A percentile compares a stretch with the other conserved stretches of the same genome.
These are phyloP conservation scores for Leptobrachium ailaonicum DNA, from an alignment of 2,113 vertebrate species.

Conservation along the genomic window DNA sequence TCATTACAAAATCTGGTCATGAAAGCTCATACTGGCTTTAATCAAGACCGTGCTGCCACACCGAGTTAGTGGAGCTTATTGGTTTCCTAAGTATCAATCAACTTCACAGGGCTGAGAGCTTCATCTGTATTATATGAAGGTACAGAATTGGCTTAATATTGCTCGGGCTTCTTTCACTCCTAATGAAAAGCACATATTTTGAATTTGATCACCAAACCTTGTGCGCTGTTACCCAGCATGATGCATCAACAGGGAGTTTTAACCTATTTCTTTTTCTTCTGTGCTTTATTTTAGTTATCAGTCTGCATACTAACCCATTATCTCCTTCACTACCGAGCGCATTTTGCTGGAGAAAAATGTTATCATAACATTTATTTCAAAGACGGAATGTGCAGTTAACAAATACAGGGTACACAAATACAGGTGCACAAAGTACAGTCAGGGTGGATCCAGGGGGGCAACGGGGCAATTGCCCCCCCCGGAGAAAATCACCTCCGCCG, in stretches of 20 bases:
- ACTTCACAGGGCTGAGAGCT: slow-evolving; percentile 24
- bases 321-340: too few relatives aligned
- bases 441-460: too few relatives aligned
- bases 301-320: background rate
- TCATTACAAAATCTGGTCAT: slow-evolving; percentile 38
- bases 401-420: too few relatives aligned
- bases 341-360: too few relatives aligned
- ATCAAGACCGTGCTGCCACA: slow-evolving; percentile 36
- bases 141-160: slow-evolving; percentile 6
- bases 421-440: too few relatives aligned
- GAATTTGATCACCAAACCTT: slow-evolving; percentile 7
- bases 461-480: too few relatives aligned
- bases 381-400: too few relatives aligned
- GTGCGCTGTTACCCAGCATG: background rate
- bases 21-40: slow-evolving; percentile 44
- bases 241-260: background rate
- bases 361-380: too few relatives aligned
- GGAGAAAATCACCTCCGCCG: too few relatives aligned
- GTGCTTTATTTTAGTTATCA: too few relatives aligned
- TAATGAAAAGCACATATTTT: slow-evolving; percentile 8
- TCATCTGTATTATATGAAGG: slow-evolving; percentile 30
- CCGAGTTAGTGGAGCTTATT: slow-evolving; percentile 34
- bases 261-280: too few relatives aligned
- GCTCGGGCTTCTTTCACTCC: background rate
- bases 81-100: slow-evolving; percentile 45